phyloP scores from a whole-genome alignment of 2,797 vertebrate species.

The Erethizon dorsatum region DNA sequence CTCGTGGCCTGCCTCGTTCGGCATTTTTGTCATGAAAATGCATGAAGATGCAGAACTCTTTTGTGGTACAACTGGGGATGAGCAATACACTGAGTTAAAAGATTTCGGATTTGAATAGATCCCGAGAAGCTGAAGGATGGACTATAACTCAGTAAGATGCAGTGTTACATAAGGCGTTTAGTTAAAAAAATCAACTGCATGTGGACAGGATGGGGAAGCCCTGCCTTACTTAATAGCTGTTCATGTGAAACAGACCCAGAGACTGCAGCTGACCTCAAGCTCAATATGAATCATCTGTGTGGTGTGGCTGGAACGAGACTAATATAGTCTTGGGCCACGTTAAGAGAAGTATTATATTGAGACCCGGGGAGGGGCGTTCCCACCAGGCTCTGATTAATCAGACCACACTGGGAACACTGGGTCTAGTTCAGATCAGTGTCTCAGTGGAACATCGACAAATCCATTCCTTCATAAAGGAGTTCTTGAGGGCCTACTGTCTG shows the following conservation, averaged over 20 bases:
- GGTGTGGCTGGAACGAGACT: constrained; percentile 78
- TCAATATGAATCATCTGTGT: constrained; percentile 85
- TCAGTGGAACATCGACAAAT: constrained; percentile 54
- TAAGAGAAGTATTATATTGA: constrained; percentile 82
- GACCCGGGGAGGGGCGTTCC: constrained; percentile 76
- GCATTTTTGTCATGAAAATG: background rate
- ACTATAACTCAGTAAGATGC: constrained; percentile 64
- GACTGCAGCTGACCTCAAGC: constrained; percentile 84
- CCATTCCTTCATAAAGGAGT: constrained; percentile 24
- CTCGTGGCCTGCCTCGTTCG: background rate
- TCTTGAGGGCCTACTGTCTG: background rate
- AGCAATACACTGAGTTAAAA: constrained; percentile 46
- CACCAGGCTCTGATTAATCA: constrained; percentile 79
- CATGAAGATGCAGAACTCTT: background rate
- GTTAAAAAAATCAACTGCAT: constrained; percentile 82
- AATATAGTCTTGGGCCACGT: constrained; percentile 81
- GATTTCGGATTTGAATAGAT: constrained; percentile 30
- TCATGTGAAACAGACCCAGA: constrained; percentile 86
- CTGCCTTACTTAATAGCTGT: constrained; percentile 83
- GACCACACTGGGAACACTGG: constrained; percentile 76
- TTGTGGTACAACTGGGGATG: background rate
- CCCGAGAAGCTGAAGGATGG: constrained; percentile 52
- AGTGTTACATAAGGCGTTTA: constrained; percentile 82
- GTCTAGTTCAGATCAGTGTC: constrained; percentile 55
- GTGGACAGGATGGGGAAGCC: constrained; percentile 82